These are phyloP conservation scores for Pseudoips prasinana DNA, from an alignment of 2,888 invertebrate genomes.

Conservation along the genomic window DNA sequence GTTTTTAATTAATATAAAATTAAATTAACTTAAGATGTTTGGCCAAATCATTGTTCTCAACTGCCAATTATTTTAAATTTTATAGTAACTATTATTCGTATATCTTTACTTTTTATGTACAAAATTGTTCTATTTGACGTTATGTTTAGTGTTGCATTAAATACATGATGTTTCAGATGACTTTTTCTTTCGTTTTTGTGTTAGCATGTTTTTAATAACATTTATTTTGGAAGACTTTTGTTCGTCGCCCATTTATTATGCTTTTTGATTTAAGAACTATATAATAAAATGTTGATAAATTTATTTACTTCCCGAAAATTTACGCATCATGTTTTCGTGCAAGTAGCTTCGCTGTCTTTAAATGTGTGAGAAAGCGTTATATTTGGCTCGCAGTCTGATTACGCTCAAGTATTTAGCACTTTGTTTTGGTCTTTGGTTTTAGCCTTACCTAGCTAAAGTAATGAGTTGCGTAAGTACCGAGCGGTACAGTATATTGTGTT, in stretches of 20 bases:
- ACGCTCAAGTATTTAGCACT: conserved; percentile 36
- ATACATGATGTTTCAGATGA: conserved; percentile 66
- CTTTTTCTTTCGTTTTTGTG: conserved; percentile 49
- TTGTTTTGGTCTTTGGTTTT: conserved; percentile 49
- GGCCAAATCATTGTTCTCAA: conserved; percentile 58
- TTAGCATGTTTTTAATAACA: conserved; percentile 58
- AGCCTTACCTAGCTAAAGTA: conserved; percentile 38
- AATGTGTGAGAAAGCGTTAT: conserved; percentile 30
- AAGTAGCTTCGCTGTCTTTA: conserved; percentile 57
- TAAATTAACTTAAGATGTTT: conserved; percentile 39
- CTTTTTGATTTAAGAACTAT: conserved; percentile 29
- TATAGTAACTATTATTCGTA: conserved; percentile 43
- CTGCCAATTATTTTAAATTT: conserved; percentile 65
- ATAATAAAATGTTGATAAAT: too few relatives aligned
- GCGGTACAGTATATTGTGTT: conserved; percentile 65
- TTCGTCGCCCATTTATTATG: conserved; percentile 40
- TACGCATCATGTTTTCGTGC: conserved; percentile 66
- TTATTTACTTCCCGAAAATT: too few relatives aligned
- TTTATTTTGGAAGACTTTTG: conserved; percentile 81
- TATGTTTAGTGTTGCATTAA: conserved; percentile 73
- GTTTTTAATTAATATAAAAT: conserved; percentile 34
- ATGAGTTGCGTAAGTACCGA: conserved; percentile 44
- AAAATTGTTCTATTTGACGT: conserved; percentile 57
- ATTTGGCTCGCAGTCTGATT: conserved; percentile 24
- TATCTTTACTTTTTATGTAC: conserved; percentile 53